A percentile compares a stretch with the other conserved stretches of the same genome.
phyloP scores from a whole-genome alignment of 2,797 vertebrate genomes.

The Artibeus lituratus region DNA sequence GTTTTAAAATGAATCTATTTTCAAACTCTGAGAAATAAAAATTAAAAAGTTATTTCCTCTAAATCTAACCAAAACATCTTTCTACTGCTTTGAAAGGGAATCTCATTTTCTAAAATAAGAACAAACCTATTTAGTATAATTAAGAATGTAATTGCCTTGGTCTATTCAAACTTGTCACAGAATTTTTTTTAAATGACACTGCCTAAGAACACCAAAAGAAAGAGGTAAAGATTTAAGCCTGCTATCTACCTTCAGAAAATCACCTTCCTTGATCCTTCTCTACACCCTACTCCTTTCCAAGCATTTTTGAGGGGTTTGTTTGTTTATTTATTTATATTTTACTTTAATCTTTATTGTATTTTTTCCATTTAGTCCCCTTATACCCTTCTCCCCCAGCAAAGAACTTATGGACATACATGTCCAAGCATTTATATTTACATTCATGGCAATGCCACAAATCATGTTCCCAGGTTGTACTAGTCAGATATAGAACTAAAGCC shows the following conservation, averaged over 20 bases:
- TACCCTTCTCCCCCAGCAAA: no score
- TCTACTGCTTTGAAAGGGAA: constrained; percentile 9
- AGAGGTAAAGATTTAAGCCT: not conserved
- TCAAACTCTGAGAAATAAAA: not conserved
- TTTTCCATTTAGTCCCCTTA: no score
- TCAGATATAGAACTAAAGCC: not conserved
- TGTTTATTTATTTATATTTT: no score
- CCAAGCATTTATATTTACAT: not conserved
- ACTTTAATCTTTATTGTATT: no score
- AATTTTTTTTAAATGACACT: not conserved
- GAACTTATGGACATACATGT: no score
- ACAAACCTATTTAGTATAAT: not conserved
- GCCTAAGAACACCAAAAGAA: not conserved
- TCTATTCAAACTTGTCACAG: not conserved
- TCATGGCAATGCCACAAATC: not conserved
- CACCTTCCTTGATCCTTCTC: not conserved
- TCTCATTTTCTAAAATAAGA: not conserved
- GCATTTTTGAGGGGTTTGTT: not conserved
- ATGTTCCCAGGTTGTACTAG: not conserved
- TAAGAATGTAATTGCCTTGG: not conserved
- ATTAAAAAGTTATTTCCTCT: not conserved
- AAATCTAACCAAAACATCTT: not conserved
- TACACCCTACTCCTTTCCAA: not conserved
- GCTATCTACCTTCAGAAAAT: constrained; percentile 15
- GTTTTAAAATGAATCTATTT: constrained; percentile 1